Evolutionary conservation across 2,888 invertebrate species (phyloP).

Genomic region (Stomorhina lunata): DNA sequence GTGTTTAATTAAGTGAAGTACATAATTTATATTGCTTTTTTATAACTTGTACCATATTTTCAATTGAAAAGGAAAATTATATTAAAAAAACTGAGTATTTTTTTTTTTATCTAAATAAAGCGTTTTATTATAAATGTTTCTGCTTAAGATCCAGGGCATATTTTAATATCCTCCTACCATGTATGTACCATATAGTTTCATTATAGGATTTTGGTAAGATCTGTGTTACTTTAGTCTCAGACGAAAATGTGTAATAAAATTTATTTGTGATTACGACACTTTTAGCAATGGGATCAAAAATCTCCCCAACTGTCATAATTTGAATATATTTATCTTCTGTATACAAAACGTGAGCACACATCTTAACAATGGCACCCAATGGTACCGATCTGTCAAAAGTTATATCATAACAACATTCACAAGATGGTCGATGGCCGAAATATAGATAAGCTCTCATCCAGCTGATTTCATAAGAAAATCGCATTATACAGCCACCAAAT

Average conservation of each 20-base stretch:
- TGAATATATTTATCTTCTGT: constrained; percentile 82
- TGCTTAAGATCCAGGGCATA: constrained; percentile 77
- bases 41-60: no score
- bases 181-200: constrained; percentile 84
- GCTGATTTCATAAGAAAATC: constrained; percentile 86
- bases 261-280: constrained; percentile 84
- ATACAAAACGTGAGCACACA: constrained; percentile 84
- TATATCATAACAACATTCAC: constrained; percentile 86
- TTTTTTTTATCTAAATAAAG: not conserved
- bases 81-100: not conserved
- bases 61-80: no score
- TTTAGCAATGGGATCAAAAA: constrained; percentile 81
- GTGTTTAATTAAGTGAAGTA: no score
- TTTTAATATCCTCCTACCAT: constrained; percentile 82
- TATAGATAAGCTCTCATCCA: constrained; percentile 84
- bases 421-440: constrained; percentile 82
- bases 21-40: no score
- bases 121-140: not conserved
- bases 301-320: constrained; percentile 85
- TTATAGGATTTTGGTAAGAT: constrained; percentile 85
- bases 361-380: constrained; percentile 85
- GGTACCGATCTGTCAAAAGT: constrained; percentile 86
- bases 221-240: constrained; percentile 80
- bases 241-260: constrained; percentile 86
- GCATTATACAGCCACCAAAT: constrained; percentile 91